Conservation (phyloP, 2,113 vertebrate species). For the Nibea albiflora region DNA sequence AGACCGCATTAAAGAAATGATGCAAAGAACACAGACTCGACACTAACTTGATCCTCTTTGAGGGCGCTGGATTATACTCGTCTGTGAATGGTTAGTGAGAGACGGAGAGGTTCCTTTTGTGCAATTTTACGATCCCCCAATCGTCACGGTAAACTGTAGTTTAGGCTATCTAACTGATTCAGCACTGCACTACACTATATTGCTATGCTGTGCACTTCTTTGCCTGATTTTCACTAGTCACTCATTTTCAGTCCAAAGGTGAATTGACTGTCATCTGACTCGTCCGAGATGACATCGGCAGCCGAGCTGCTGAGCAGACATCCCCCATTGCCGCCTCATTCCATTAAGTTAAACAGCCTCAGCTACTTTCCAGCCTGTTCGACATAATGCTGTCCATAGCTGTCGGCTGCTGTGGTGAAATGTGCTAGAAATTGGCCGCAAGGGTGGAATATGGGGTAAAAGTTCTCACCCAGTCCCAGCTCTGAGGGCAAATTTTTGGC, state of each 20-base stretch:
- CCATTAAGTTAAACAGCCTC: conserved; percentile 56
- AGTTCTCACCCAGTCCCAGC: conserved; percentile 3
- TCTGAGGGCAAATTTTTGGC: neutral
- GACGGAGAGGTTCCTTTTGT: conserved; percentile 4
- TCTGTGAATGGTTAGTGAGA: conserved; percentile 13
- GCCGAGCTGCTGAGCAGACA: conserved; percentile 57
- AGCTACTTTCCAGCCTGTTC: conserved; percentile 25
- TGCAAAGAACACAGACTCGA: conserved; percentile 45
- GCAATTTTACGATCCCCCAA: neutral
- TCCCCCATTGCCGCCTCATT: conserved; percentile 41
- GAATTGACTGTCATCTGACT: conserved; percentile 37
- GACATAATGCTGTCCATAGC: conserved; percentile 37
- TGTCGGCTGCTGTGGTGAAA: conserved; percentile 3
- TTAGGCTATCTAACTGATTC: conserved; percentile 16
- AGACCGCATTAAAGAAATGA: conserved; percentile 17
- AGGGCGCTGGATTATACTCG: conserved; percentile 3
- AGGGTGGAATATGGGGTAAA: neutral
- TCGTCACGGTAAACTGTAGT: conserved; percentile 19
- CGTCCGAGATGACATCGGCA: conserved; percentile 48
- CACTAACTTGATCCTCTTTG: conserved; percentile 37
- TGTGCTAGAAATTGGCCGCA: conserved; percentile 1
- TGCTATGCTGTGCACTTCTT: conserved; percentile 25
- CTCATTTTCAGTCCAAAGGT: conserved; percentile 47
- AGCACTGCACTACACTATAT: neutral
- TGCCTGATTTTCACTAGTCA: conserved; percentile 34